Evolutionary conservation across 2,113 vertebrate species (phyloP).

Genomic region (Seriola quinqueradiata): DNA sequence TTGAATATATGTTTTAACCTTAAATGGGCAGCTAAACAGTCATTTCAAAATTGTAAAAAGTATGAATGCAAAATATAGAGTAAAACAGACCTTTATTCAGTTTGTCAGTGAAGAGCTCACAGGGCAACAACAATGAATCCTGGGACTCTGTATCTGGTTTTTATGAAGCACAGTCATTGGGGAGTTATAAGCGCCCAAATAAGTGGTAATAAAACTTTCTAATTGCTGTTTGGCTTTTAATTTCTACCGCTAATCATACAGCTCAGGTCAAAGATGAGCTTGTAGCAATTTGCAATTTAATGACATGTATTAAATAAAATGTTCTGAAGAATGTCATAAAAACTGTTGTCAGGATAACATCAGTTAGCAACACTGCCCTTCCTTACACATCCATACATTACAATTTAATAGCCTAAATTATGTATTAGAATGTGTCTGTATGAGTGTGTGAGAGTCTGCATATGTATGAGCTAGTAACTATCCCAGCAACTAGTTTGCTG

Average conservation of each 20-base stretch:
- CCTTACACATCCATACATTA: conserved; percentile 2
- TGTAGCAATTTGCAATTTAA: conserved; percentile 30
- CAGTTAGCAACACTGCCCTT: neutral
- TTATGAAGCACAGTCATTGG: conserved; percentile 25
- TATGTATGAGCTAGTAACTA: conserved; percentile 21
- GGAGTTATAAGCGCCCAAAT: conserved; percentile 37
- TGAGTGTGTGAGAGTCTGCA: conserved; percentile 7
- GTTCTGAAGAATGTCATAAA: conserved; percentile 26
- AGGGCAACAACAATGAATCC: neutral
- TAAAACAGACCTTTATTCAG: conserved; percentile 16
- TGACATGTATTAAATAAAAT: conserved; percentile 51
- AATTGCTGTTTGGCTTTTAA: conserved; percentile 34
- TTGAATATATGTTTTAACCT: conserved; percentile 8
- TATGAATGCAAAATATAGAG: neutral
- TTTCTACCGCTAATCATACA: conserved; percentile 30
- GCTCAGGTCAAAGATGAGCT: conserved; percentile 30
- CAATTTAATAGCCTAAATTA: neutral
- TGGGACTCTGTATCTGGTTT: conserved; percentile 16
- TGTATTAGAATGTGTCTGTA: neutral
- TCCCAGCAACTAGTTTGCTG: conserved; percentile 63
- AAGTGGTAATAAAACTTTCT: conserved; percentile 37
- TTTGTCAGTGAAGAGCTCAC: conserved; percentile 3
- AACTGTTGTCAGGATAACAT: conserved; percentile 15
- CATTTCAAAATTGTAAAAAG: neutral
- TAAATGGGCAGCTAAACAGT: neutral